Base-by-base conservation (phyloP, 2,888 invertebrate species). In the Tetropium fuscum region DNA sequence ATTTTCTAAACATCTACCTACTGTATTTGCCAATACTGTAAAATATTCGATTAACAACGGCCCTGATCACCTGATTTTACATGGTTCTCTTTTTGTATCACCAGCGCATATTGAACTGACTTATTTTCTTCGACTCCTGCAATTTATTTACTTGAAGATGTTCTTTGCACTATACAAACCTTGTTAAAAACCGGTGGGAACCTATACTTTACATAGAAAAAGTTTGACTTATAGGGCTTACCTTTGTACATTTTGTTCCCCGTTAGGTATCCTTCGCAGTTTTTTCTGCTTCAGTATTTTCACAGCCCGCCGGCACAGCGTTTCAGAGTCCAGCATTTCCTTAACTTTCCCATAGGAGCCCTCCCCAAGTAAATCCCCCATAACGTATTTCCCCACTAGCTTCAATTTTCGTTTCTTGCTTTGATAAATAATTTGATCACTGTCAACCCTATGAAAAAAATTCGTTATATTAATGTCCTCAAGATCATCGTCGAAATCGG, bases 261-360 rank as follows among this genome's bases (percentile, higher is more conserved):
- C 98, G 80, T 97, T 97, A 30, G 97, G 97, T 83, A 98, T 98
- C 84, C 96, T 90, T 73, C 95, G 85, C 53, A 98, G 83, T 82
- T 96, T 96, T 71, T 92, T 88, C 80, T 93, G 95, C 80, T 98
- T 98, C 71, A 99, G 85, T 79, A 98, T 97, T 86, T 99, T 99
- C 11, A 98, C 97, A 65, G 99, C 98, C 77, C 95, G 86, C 70
- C 98, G 87, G 78, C 92, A 92, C 38, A 98, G 84, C 7, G 93
- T 94, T 80, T 94, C 94, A 0, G 95, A 94, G 83, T 98, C 97
- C 63, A 98, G 84, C 83, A 96, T 92, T 83, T 98, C 98, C 83
- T 99, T 99, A 15, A 99, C 99, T 88, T 98, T 99, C 4, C 98
- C 98, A 82, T 99, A 99, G 16, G 97, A 96, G 51, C 99, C 99